Evolutionary conservation across 2,888 invertebrate genomes (phyloP).

Genomic region (Blera fallax): DNA sequence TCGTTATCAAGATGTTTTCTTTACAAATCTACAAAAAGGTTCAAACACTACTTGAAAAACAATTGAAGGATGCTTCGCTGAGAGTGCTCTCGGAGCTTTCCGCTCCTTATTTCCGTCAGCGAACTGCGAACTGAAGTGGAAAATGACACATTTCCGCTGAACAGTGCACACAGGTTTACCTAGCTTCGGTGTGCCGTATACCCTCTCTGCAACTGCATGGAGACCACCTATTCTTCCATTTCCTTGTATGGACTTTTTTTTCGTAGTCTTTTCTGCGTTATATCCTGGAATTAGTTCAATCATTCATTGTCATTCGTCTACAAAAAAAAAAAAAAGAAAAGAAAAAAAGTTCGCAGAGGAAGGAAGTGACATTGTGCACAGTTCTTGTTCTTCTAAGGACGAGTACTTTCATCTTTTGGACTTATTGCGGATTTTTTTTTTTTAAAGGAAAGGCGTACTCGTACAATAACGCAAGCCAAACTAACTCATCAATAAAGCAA

Average conservation of each 20-base stretch:
- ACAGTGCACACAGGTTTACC: constrained; percentile 12
- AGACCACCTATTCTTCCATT: not conserved
- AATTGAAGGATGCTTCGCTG: constrained; percentile 37
- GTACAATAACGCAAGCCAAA: too few relatives aligned
- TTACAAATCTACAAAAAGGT: constrained; percentile 37
- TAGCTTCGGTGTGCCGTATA: not conserved
- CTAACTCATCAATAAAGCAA: too few relatives aligned
- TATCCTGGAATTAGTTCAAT: constrained; percentile 54
- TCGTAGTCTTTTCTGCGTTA: not conserved
- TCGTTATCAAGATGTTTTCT: constrained; percentile 40
- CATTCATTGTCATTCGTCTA: constrained; percentile 32
- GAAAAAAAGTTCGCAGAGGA: not conserved
- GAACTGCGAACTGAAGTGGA: constrained; percentile 49
- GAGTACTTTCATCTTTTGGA: too few relatives aligned
- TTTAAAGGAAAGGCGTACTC: too few relatives aligned
- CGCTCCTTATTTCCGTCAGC: constrained; percentile 53
- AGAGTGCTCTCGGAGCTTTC: constrained; percentile 39
- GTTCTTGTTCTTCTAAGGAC: too few relatives aligned
- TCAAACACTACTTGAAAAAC: constrained; percentile 41
- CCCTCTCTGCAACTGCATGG: not conserved
- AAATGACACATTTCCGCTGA: constrained; percentile 54
- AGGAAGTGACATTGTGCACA: not conserved
- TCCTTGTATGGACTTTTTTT: not conserved
- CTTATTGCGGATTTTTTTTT: too few relatives aligned
- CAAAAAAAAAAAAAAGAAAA: not conserved